Conservation (phyloP, 2,888 invertebrate genomes). For the Hypolimnas misippus region DNA sequence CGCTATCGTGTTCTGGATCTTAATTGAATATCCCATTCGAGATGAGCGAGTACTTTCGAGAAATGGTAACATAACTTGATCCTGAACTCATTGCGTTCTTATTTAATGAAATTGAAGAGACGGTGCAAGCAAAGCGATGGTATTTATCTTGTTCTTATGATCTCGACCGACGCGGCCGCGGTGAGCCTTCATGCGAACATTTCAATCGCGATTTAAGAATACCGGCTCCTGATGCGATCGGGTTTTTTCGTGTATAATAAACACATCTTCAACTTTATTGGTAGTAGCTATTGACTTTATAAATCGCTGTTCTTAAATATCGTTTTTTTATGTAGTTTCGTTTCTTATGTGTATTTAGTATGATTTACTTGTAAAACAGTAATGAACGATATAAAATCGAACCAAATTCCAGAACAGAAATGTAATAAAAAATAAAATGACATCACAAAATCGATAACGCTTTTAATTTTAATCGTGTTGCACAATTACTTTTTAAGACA, state of each 20-base stretch:
- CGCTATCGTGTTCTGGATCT: conserved; percentile 66
- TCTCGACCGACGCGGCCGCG: conserved; percentile 48
- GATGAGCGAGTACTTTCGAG: conserved; percentile 61
- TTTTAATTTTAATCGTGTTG: too few relatives aligned
- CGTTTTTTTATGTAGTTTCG: conserved; percentile 1
- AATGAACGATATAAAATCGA: neutral
- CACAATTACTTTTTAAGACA: neutral
- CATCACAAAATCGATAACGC: too few relatives aligned
- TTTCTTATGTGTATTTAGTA: neutral
- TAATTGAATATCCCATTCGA: conserved; percentile 71
- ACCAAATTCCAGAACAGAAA: too few relatives aligned
- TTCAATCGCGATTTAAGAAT: conserved; percentile 71
- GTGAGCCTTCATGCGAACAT: conserved; percentile 55
- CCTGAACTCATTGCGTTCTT: conserved; percentile 51
- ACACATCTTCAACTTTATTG: conserved; percentile 40
- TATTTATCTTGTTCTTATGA: conserved; percentile 59
- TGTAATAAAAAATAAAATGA: too few relatives aligned
- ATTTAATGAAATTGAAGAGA: conserved; percentile 62
- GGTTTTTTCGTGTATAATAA: conserved; percentile 42
- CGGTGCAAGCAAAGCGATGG: conserved; percentile 53
- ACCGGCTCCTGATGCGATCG: conserved; percentile 65
- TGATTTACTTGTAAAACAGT: neutral
- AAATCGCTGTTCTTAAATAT: conserved; percentile 3
- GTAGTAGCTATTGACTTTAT: conserved; percentile 24
- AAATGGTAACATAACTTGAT: conserved; percentile 58